phyloP scores from a whole-genome alignment of 2,888 invertebrate genomes.

The Cephus nigrinus region DNA sequence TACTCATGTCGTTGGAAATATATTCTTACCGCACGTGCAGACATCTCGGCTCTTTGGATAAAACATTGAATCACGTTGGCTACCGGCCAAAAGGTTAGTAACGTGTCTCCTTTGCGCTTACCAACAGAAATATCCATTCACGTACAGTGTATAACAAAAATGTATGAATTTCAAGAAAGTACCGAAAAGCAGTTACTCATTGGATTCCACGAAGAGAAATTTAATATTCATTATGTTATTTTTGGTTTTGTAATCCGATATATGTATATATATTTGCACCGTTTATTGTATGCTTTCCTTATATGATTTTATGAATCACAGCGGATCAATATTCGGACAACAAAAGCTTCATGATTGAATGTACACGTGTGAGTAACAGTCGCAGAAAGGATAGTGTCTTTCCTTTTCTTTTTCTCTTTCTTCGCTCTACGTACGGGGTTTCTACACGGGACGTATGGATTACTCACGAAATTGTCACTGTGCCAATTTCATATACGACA shows the following conservation, averaged over 20 bases:
- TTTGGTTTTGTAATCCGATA: not conserved
- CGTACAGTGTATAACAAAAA: constrained; percentile 12
- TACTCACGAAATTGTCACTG: constrained; percentile 51
- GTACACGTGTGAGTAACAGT: not conserved
- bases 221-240: not conserved
- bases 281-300: not conserved
- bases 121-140: constrained; percentile 41
- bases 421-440: not conserved
- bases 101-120: constrained; percentile 32
- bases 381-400: not conserved
- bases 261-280: not conserved
- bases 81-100: constrained; percentile 41
- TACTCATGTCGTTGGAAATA: not conserved
- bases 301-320: not conserved
- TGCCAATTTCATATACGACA: constrained; percentile 46
- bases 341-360: not conserved
- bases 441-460: constrained; percentile 42
- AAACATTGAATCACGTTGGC: constrained; percentile 47
- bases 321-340: not conserved
- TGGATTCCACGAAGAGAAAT: not conserved
- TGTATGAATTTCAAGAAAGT: not conserved
- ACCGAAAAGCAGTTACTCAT: not conserved
- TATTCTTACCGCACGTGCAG: not conserved
- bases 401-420: not conserved
- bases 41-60: constrained; percentile 23